These are phyloP conservation scores for Zaprionus tsacasi DNA, from an alignment of 1,140 invertebrate genomes.

Conservation along the genomic window DNA sequence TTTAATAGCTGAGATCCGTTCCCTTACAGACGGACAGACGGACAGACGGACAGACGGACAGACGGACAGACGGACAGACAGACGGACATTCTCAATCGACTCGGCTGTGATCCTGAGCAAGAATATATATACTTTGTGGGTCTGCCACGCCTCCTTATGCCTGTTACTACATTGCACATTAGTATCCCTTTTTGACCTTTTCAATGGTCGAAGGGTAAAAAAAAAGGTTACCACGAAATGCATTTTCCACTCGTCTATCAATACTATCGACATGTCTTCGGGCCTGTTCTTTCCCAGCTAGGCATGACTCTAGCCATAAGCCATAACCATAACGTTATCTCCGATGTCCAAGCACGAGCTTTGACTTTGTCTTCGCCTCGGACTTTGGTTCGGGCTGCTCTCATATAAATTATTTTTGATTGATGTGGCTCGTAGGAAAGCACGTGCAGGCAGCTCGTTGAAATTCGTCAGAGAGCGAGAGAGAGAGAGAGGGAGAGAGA, in stretches of 20 bases:
- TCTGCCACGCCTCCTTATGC: too few species aligned
- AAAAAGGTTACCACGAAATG: constrained; percentile 40
- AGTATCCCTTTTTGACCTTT: too few species aligned
- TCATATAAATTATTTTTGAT: constrained; percentile 79
- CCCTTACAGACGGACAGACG: too few species aligned
- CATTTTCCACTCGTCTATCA: constrained; percentile 34
- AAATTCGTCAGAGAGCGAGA: constrained; percentile 48
- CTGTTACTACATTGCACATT: too few species aligned
- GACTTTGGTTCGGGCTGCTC: constrained; percentile 52
- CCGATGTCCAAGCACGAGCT: constrained; percentile 54
- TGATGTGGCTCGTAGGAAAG: constrained; percentile 66
- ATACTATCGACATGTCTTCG: constrained; percentile 54
- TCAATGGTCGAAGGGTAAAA: too few species aligned
- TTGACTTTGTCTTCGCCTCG: constrained; percentile 13
- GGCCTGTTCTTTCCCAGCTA: constrained; percentile 31
- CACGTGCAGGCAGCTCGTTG: constrained; percentile 66
- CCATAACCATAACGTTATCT: constrained; percentile 44
- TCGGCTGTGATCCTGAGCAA: too few species aligned
- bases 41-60: too few species aligned
- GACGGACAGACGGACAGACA: too few species aligned
- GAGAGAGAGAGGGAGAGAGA: neutral
- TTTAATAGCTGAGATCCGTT: too few species aligned
- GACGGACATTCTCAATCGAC: too few species aligned
- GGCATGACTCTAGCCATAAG: constrained; percentile 38
- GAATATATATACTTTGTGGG: too few species aligned